Base-by-base conservation (phyloP, 2,888 invertebrate genomes). In the Hipparchia sbordonii region DNA sequence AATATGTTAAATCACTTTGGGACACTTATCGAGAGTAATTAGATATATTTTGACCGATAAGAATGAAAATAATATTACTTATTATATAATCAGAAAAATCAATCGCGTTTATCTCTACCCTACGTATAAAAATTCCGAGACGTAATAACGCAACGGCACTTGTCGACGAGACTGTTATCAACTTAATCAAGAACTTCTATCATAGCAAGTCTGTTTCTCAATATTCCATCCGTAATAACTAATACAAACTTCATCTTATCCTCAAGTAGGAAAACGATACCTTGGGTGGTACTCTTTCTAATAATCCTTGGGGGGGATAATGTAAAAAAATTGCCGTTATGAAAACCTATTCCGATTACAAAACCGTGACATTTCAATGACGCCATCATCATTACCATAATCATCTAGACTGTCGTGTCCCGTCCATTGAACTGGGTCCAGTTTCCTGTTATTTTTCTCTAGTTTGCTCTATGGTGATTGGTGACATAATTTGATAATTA, bases 161-260 rank as follows among this genome's bases (percentile, higher is more conserved):
- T 59, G n/a, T 51, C 12, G 68, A 52, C 68, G 63, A 10, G 59
- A 68, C 45, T 68, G 65, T 39, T 65, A 72, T 68, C 57, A 65
- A 63, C 51, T 69, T 68, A 57, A 68, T 72, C 72, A 72, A 63
- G 45, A 71, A 72, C 72, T 72, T 68, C 12, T 46, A 23, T 61
- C 39, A 8, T 61, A 52, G 61, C 46, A 61, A 59, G 51, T 54
- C 33, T 12, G 56, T 63, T 68, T 23, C 63, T 72, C 63, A 56
- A 72, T 67, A 67, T 48, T 68, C 45, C 46, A 57, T 59, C 67
- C n/a, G 13, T 67, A 56, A 57, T 65, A 23, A 52, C 59, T 68
- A 65, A 59, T 51, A 63, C 57, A 51, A 67, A 72, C 57, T 62
- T 67, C 23, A 54, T 52, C 54, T 23, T 52, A 13, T 10, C 46